These are phyloP conservation scores for Iguana delicatissima DNA, from an alignment of 2,797 vertebrate genomes.

Conservation along the genomic window DNA sequence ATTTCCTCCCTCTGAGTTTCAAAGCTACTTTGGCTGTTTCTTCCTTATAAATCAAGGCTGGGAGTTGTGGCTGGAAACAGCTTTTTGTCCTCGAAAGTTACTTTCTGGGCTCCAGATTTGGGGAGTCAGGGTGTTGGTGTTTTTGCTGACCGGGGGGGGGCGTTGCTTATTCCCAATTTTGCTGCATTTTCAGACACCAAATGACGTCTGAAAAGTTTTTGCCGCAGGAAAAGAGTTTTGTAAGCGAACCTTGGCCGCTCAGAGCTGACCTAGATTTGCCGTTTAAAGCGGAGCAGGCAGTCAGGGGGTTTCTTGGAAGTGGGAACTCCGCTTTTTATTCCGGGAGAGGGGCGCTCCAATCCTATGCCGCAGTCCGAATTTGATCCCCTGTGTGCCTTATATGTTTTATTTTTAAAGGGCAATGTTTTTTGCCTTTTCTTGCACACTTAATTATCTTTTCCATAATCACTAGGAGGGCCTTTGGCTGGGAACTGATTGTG, in stretches of 20 bases:
- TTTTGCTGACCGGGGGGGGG: too few species aligned
- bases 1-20: background rate
- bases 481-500: too few species aligned
- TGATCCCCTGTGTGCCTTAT: too few species aligned
- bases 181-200: background rate
- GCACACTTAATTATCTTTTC: background rate
- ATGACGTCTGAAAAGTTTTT: background rate
- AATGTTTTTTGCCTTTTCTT: background rate
- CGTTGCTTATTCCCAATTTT: too few species aligned
- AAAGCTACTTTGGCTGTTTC: background rate
- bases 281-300: background rate
- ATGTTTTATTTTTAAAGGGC: background rate
- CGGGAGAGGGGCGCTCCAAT: background rate
- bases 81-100: background rate
- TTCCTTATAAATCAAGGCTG: background rate
- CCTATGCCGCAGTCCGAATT: too few species aligned
- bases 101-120: background rate
- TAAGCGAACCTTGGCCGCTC: background rate
- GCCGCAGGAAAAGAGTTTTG: background rate
- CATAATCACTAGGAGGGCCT: background rate
- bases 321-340: background rate
- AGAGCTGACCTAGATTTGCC: conserved; percentile 11
- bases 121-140: background rate
- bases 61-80: background rate
- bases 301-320: too few species aligned